These are phyloP conservation scores for Euleptes europaea DNA, from an alignment of 2,113 vertebrate species.

Conservation along the genomic window DNA sequence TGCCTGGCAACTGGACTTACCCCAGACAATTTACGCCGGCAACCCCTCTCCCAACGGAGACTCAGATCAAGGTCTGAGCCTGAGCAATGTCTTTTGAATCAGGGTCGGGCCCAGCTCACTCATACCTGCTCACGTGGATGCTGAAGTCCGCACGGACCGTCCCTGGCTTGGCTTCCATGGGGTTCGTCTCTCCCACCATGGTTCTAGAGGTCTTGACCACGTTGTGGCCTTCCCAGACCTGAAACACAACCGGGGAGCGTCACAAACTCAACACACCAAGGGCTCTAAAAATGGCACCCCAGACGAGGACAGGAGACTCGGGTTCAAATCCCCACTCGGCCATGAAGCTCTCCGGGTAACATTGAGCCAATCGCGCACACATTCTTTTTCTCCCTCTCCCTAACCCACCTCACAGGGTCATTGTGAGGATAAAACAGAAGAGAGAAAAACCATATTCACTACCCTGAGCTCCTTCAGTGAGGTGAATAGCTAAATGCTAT, in stretches of 20 bases:
- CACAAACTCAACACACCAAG: neutral
- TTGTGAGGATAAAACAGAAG: too few species aligned
- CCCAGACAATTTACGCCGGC: neutral
- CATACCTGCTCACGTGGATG: constrained; percentile 88
- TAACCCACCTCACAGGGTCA: too few species aligned
- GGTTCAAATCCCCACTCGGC: too few species aligned
- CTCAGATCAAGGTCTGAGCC: neutral
- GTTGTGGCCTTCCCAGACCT: constrained; percentile 95
- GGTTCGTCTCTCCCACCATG: constrained; percentile 89
- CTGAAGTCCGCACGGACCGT: constrained; percentile 92
- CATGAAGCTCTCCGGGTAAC: too few species aligned
- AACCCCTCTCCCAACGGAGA: neutral
- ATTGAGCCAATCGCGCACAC: too few species aligned
- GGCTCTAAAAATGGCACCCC: neutral
- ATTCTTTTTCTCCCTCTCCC: too few species aligned
- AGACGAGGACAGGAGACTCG: too few species aligned
- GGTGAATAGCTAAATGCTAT: too few species aligned
- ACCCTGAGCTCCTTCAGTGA: too few species aligned
- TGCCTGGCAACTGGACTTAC: neutral
- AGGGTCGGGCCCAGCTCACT: accelerated
- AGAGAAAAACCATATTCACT: too few species aligned
- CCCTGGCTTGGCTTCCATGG: constrained; percentile 78
- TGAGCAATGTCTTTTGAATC: too few species aligned
- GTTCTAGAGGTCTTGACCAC: constrained; percentile 80
- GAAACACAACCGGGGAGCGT: neutral